Conservation (phyloP, 2,888 invertebrate genomes). For the Phyllotreta striolata region DNA sequence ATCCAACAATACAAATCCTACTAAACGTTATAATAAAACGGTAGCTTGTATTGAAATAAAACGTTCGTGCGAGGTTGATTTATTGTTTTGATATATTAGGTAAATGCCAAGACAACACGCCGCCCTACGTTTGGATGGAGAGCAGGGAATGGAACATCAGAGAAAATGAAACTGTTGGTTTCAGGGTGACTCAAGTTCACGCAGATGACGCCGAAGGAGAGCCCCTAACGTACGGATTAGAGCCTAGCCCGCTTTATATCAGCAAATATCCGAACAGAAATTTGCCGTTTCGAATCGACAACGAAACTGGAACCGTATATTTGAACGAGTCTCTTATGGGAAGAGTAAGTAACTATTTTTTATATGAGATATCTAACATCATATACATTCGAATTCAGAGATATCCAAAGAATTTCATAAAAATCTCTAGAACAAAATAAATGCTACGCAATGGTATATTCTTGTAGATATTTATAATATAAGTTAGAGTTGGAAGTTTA, state of each 20-base stretch:
- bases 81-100: conserved; percentile 36
- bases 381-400: not conserved
- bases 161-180: conserved; percentile 76
- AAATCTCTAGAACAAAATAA: not conserved
- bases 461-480: too few species aligned
- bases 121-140: conserved; percentile 71
- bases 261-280: conserved; percentile 59
- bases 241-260: conserved; percentile 61
- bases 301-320: conserved; percentile 77
- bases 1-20: too few species aligned
- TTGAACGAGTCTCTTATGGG: conserved; percentile 80
- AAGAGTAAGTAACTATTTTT: conserved; percentile 67
- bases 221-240: conserved; percentile 73
- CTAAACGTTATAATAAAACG: too few species aligned
- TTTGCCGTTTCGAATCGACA: conserved; percentile 80
- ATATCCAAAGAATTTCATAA: conserved; percentile 3
- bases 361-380: too few species aligned
- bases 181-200: conserved; percentile 73
- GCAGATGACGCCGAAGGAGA: conserved; percentile 73
- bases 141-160: conserved; percentile 76
- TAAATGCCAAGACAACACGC: conserved; percentile 50
- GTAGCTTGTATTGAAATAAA: too few species aligned
- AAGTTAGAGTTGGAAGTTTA: too few species aligned
- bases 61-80: too few species aligned
- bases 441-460: too few species aligned